These are phyloP conservation scores for Zaprionus lineosus DNA, from an alignment of 2,888 invertebrate genomes.

Conservation along the genomic window DNA sequence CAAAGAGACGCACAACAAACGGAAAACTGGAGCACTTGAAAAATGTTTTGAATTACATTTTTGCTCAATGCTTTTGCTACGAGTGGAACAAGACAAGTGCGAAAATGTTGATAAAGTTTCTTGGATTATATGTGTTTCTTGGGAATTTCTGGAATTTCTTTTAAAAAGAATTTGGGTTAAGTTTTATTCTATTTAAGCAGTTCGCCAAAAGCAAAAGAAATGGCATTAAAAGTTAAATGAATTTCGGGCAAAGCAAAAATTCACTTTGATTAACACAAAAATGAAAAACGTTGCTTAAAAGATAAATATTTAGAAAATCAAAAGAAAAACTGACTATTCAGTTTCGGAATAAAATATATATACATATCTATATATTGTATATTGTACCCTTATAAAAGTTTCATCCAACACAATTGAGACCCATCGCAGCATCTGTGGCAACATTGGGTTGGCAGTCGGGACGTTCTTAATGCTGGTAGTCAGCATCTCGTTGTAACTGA, in stretches of 20 bases:
- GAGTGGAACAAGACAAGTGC: conserved; percentile 47
- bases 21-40: conserved; percentile 70
- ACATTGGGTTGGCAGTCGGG: conserved; percentile 49
- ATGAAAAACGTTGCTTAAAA: no score
- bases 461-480: conserved; percentile 31
- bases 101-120: conserved; percentile 69
- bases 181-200: background rate
- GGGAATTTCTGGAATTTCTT: conserved; percentile 31
- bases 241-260: no score
- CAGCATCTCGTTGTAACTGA: conserved; percentile 54
- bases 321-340: no score
- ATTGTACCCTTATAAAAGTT: no score
- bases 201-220: no score
- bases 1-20: conserved; percentile 9
- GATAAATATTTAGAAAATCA: no score
- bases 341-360: no score
- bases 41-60: conserved; percentile 72
- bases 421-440: conserved; percentile 33
- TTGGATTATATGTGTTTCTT: conserved; percentile 2
- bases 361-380: no score
- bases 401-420: no score
- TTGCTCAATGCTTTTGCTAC: conserved; percentile 42
- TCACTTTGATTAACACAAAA: no score
- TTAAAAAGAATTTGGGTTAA: conserved; percentile 8
- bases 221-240: no score